Percentiles rank a stretch among this genome's conserved stretches.
Evolutionary conservation across 2,113 vertebrate species (phyloP).

Genomic region (Megaptera novaeangliae): DNA sequence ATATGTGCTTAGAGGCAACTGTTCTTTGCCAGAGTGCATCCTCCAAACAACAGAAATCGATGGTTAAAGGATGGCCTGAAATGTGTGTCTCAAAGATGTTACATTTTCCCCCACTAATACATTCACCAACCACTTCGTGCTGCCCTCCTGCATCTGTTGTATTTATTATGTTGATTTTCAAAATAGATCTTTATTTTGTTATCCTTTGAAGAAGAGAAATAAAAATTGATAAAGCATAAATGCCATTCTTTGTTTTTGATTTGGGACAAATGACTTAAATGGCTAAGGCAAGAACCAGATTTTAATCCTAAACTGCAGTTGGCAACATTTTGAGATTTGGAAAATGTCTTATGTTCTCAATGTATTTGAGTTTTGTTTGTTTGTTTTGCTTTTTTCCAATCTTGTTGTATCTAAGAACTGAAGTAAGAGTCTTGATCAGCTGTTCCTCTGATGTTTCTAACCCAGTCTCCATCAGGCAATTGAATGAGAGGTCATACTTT

Average conservation of each 20-base stretch:
- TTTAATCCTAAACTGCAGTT: not conserved
- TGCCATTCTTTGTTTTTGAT: not conserved
- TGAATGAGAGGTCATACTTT: not conserved
- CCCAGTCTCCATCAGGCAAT: not conserved
- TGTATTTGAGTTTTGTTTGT: not conserved
- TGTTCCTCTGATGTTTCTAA: not conserved
- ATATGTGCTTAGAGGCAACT: conserved; percentile 57
- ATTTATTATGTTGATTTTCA: not conserved
- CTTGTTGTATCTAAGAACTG: not conserved
- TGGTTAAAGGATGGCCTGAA: conserved; percentile 15
- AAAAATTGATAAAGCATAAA: not conserved
- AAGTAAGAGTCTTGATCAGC: not conserved
- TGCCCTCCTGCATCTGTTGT: not conserved
- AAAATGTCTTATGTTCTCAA: not conserved
- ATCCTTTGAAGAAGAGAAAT: not conserved
- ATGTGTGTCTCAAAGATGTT: not conserved
- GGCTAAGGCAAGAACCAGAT: not conserved
- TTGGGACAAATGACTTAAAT: not conserved
- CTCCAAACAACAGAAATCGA: conserved; percentile 39
- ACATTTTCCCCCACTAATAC: not conserved
- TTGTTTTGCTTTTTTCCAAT: not conserved
- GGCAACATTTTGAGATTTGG: not conserved
- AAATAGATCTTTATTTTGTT: not conserved
- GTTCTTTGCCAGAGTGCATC: conserved; percentile 17
- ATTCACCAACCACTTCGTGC: not conserved